Conservation (phyloP, 2,797 vertebrate species). For the Sarcophilus harrisii region DNA sequence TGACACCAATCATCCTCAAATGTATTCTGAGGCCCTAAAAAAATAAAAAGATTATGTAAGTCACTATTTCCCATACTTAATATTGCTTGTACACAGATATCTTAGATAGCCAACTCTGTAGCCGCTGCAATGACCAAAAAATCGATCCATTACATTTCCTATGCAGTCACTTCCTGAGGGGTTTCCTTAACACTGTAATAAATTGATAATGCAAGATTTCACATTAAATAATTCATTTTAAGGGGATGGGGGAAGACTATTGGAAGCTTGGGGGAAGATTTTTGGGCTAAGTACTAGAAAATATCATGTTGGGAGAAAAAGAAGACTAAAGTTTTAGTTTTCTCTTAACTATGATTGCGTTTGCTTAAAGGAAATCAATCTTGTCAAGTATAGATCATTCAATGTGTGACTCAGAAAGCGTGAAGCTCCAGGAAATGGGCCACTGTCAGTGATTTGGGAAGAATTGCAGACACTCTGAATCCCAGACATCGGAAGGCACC, state of each 20-base stretch:
- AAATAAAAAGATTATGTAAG: slow-evolving; percentile 30
- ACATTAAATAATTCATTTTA: slow-evolving; percentile 25
- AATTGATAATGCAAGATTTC: slow-evolving; percentile 57
- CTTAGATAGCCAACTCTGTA: slow-evolving; percentile 43
- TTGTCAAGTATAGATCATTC: slow-evolving; percentile 63
- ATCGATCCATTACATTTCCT: slow-evolving; percentile 55
- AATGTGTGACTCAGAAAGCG: slow-evolving; percentile 61
- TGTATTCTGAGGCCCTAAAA: slow-evolving; percentile 29
- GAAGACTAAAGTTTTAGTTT: slow-evolving; percentile 9
- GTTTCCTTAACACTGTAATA: slow-evolving; percentile 62
- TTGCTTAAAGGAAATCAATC: slow-evolving; percentile 37
- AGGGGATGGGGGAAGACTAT: slow-evolving; percentile 58
- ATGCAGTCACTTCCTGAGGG: slow-evolving; percentile 58
- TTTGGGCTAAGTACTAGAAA: slow-evolving; percentile 17
- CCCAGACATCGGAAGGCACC: not conserved
- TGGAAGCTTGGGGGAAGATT: slow-evolving; percentile 47
- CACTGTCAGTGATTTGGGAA: slow-evolving; percentile 53
- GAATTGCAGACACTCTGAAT: not conserved
- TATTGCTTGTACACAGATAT: slow-evolving; percentile 45
- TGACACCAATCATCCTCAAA: slow-evolving; percentile 60
- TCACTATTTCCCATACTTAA: slow-evolving; percentile 48
- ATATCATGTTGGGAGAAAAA: slow-evolving; percentile 30
- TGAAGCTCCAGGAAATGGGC: slow-evolving; percentile 58
- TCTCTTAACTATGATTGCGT: not conserved
- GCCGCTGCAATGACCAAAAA: slow-evolving; percentile 25